Evolutionary conservation across 1,140 invertebrate genomes (phyloP), one percentile per base, ranked within the genome.

Genomic region (Chymomyza costata): DNA sequence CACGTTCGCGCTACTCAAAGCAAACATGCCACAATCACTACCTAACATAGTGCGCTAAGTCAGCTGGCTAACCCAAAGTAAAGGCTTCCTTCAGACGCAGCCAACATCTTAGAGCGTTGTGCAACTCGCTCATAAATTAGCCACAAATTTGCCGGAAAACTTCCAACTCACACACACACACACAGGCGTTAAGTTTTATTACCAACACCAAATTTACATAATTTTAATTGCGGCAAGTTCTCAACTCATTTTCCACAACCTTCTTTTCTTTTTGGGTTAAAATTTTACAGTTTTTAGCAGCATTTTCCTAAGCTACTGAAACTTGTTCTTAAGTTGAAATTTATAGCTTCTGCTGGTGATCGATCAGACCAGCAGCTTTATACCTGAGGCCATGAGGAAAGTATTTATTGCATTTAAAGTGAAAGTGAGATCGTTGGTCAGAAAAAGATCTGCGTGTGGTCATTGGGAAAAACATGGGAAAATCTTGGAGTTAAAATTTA

Each of bases 71-170:
- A 6, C 31, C 13, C 2, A 30, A 34, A 21, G 17, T 6, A 38
- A 34, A 41, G 60, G 47, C 41, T 38, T 49, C 25, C 67, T 37
- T 52, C 47, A 51, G 32, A 56, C 58, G 55, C 59, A 49, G 44
- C 48, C 48, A 46, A 17, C 46, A 51, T 21, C 43, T 54, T 28
- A n/a, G n/a, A n/a, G n/a, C n/a, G n/a, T n/a, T n/a, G n/a, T n/a
- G n/a, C n/a, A 6, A n/a, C 14, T 19, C 38, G 37, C 58, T 67
- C 74, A 62, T 80, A 80, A 80, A 80, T 80, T 80, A 80, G 73
- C 73, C 74, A 68, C 73, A 80, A 80, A 80, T 80, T 80, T 80
- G 73, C 66, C 73, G 73, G 58, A 80, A 78, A 74, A 80, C 21
- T 59, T 66, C 21, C 21, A 3, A 25, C 3, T 3, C 44, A 11